These are phyloP conservation scores for Caenorhabditis briggsae DNA, from an alignment of 1,140 invertebrate species.

Conservation along the genomic window DNA sequence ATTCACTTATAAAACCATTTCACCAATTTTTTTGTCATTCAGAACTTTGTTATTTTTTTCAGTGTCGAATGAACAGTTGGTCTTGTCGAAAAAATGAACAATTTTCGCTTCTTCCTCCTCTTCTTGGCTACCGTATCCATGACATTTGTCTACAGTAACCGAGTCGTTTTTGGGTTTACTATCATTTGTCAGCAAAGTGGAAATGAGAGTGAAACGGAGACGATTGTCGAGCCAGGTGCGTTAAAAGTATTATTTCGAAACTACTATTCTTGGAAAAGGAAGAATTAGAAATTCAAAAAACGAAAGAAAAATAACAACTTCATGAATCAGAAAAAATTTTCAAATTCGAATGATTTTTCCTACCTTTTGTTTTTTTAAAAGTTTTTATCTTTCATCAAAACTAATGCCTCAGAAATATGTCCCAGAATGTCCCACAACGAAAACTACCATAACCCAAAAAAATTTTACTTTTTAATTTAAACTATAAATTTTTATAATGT, in stretches of 20 bases:
- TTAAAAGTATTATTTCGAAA: not conserved
- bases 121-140: slow-evolving; percentile 28
- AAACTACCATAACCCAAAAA: too few relatives aligned
- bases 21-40: not conserved
- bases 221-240: slow-evolving; percentile 8
- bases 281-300: too few relatives aligned
- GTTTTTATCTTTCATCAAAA: too few relatives aligned
- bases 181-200: slow-evolving; percentile 50
- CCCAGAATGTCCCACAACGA: too few relatives aligned
- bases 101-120: slow-evolving; percentile 56
- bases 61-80: slow-evolving; percentile 9
- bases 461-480: too few relatives aligned
- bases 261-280: too few relatives aligned
- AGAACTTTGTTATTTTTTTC: not conserved
- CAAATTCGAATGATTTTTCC: too few relatives aligned
- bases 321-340: too few relatives aligned
- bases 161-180: slow-evolving; percentile 56
- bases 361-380: too few relatives aligned
- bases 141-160: slow-evolving; percentile 59
- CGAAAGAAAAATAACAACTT: too few relatives aligned
- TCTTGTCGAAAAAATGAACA: slow-evolving; percentile 30
- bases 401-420: too few relatives aligned
- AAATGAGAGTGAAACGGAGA: slow-evolving; percentile 15
- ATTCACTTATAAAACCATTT: slow-evolving; percentile 45
- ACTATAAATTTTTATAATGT: too few relatives aligned